A percentile compares a stretch with the other conserved stretches of the same genome.
Evolutionary conservation across 2,113 vertebrate species (phyloP).

Genomic region (Callospermophilus lateralis): DNA sequence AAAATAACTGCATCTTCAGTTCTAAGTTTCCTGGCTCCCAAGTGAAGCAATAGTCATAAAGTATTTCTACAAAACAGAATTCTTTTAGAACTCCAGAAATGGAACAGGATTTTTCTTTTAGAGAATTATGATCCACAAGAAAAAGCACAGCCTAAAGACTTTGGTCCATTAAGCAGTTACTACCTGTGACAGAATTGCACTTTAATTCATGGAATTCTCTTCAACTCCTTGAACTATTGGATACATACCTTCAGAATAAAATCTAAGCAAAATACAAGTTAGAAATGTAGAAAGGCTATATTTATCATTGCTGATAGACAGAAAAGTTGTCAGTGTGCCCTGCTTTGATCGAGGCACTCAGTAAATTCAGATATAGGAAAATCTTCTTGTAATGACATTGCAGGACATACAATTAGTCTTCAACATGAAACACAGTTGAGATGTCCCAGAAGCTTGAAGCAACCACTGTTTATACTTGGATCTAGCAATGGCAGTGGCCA

Average conservation of each 20-base stretch:
- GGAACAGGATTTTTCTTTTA: not conserved
- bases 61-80: not conserved
- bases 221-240: not conserved
- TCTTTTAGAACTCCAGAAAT: constrained; percentile 5
- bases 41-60: constrained; percentile 24
- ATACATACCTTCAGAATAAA: not conserved
- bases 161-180: not conserved
- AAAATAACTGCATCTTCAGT: not conserved
- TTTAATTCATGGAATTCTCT: not conserved
- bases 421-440: not conserved
- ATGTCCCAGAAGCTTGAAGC: not conserved
- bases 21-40: constrained; percentile 13
- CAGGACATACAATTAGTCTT: not conserved
- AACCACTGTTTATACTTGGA: not conserved
- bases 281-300: not conserved
- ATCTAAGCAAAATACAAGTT: not conserved
- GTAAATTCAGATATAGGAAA: not conserved
- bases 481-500: not conserved
- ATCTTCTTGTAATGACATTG: not conserved
- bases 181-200: not conserved
- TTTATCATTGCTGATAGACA: not conserved
- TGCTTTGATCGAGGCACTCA: not conserved
- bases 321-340: not conserved
- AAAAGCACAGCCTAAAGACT: not conserved
- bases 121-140: not conserved